phyloP scores from a whole-genome alignment of 2,888 invertebrate genomes.

The Lasioglossum vierecki region DNA sequence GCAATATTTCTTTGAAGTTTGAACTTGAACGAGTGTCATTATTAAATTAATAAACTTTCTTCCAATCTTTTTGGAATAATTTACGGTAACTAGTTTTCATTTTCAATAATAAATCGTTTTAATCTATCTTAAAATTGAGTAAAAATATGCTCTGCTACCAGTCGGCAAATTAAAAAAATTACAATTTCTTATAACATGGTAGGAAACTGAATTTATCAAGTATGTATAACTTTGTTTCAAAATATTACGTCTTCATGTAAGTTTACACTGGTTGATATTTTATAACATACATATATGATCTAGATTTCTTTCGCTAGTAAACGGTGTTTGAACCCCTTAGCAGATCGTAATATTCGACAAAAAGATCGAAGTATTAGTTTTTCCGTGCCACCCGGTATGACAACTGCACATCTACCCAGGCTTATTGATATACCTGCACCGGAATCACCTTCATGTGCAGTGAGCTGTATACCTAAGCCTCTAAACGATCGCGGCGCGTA shows the following conservation, averaged over 20 bases:
- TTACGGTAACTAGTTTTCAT: neutral
- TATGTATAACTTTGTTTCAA: neutral
- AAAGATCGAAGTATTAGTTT: neutral
- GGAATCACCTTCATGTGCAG: constrained; percentile 60
- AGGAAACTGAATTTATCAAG: neutral
- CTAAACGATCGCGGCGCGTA: constrained; percentile 77
- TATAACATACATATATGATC: neutral
- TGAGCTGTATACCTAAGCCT: constrained; percentile 68
- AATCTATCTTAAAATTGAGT: neutral
- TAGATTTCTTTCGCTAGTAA: neutral
- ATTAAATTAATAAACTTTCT: neutral
- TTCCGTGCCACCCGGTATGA: constrained; percentile 39
- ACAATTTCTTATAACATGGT: neutral
- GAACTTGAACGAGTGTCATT: neutral
- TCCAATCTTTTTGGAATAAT: neutral
- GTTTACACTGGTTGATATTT: neutral
- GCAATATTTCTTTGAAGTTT: neutral
- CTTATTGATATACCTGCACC: constrained; percentile 55
- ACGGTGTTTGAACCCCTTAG: neutral
- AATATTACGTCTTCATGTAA: neutral
- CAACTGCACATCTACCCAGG: constrained; percentile 26
- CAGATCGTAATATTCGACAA: neutral
- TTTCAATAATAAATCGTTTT: neutral
- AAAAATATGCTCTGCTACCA: neutral
- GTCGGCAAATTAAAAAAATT: neutral